phyloP scores from a whole-genome alignment of 2,113 vertebrate species.

The Rhea americana region DNA sequence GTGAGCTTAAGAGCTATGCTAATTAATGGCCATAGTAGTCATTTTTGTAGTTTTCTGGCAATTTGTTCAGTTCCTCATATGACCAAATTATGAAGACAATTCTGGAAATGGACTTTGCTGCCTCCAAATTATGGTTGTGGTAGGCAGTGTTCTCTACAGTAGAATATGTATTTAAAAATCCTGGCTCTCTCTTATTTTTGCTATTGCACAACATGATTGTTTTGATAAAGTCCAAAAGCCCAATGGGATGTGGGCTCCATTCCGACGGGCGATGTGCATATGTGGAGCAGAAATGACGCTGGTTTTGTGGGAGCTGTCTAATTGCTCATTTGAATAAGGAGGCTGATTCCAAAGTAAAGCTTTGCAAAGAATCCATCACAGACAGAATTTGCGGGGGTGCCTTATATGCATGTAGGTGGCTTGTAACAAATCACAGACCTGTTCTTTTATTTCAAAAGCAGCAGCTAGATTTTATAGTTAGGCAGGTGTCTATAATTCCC shows the following conservation, averaged over 20 bases:
- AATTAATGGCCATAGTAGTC: not conserved
- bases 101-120: not conserved
- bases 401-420: not conserved
- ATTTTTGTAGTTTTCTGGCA: not conserved
- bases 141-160: not conserved
- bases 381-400: not conserved
- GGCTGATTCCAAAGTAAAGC: not conserved
- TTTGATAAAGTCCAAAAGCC: not conserved
- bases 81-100: not conserved
- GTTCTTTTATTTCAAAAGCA: slow-evolving; percentile 27
- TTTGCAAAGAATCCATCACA: not conserved
- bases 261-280: not conserved
- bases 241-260: not conserved
- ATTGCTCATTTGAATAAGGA: not conserved
- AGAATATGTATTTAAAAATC: not conserved
- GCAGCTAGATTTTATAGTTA: not conserved
- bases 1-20: not conserved
- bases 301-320: not conserved
- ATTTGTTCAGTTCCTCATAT: not conserved
- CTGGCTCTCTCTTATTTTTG: not conserved
- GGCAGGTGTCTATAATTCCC: not conserved
- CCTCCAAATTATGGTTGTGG: not conserved
- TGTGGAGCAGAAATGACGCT: not conserved
- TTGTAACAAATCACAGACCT: slow-evolving; percentile 5
- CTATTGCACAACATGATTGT: not conserved